Percentiles rank a stretch among this genome's conserved stretches.
These are phyloP conservation scores for Discoglossus pictus DNA, from an alignment of 2,797 vertebrate genomes.

Conservation along the genomic window DNA sequence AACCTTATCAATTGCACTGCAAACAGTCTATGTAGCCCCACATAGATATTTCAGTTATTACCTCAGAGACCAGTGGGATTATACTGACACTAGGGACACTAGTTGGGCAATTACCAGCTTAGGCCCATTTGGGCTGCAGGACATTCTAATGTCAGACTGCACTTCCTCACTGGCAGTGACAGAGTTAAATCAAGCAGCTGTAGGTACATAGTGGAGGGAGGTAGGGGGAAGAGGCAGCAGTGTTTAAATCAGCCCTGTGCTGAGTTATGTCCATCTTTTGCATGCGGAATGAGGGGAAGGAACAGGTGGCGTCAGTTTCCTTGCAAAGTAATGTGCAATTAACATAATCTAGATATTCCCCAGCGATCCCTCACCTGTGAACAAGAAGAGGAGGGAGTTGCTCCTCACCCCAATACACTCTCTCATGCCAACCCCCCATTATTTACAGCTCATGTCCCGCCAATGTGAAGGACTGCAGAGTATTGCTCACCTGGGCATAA, in stretches of 20 bases:
- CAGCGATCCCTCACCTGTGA: slow-evolving; percentile 48
- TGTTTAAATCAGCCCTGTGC: slow-evolving; percentile 47
- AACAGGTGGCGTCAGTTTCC: slow-evolving; percentile 51
- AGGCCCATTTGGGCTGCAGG: too few relatives aligned
- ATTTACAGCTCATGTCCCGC: slow-evolving; percentile 30
- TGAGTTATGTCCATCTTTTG: slow-evolving; percentile 53
- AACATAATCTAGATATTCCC: slow-evolving; percentile 53
- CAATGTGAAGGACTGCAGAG: slow-evolving; percentile 16
- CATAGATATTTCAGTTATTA: too few relatives aligned
- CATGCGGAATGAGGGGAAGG: slow-evolving; percentile 49
- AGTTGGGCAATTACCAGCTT: too few relatives aligned
- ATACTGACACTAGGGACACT: too few relatives aligned
- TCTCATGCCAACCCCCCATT: slow-evolving; percentile 28
- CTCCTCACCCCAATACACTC: slow-evolving; percentile 3
- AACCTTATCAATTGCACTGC: too few relatives aligned
- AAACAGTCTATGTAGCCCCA: too few relatives aligned
- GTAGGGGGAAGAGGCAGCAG: slow-evolving; percentile 22
- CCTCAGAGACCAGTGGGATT: too few relatives aligned
- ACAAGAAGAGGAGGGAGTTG: slow-evolving; percentile 28
- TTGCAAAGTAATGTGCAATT: slow-evolving; percentile 52
- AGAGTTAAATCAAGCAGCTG: slow-evolving; percentile 43
- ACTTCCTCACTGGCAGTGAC: slow-evolving; percentile 1
- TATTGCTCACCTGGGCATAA: not conserved
- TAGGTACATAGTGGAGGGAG: slow-evolving; percentile 30
- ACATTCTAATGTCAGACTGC: too few relatives aligned